phyloP scores from a whole-genome alignment of 2,113 vertebrate species.

The Nematolebias whitei region DNA sequence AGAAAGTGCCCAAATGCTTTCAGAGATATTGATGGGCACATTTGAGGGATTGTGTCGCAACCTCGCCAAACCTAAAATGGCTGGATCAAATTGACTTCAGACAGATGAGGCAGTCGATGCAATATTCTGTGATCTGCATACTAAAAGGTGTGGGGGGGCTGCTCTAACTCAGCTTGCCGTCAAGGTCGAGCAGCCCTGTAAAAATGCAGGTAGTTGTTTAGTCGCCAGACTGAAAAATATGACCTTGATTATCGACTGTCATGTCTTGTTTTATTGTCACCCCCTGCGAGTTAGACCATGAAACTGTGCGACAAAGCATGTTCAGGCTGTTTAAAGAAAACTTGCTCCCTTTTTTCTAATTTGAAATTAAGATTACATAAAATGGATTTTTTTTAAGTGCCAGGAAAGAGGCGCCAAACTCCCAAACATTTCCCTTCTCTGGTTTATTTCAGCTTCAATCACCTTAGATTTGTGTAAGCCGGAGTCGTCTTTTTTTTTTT shows the following conservation, averaged over 20 bases:
- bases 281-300: constrained; percentile 47
- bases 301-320: constrained; percentile 38
- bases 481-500: constrained; percentile 44
- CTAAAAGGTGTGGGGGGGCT: constrained; percentile 67
- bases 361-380: constrained; percentile 8
- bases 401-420: constrained; percentile 18
- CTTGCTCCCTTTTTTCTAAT: background rate
- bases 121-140: constrained; percentile 81
- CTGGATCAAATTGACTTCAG: constrained; percentile 81
- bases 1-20: constrained; percentile 76
- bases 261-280: constrained; percentile 73
- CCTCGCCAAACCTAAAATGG: constrained; percentile 79
- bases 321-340: constrained; percentile 21
- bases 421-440: constrained; percentile 18
- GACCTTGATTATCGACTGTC: constrained; percentile 80
- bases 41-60: constrained; percentile 78
- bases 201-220: constrained; percentile 78
- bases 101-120: constrained; percentile 78
- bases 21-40: constrained; percentile 77
- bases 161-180: constrained; percentile 65
- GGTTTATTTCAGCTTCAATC: constrained; percentile 56
- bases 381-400: constrained; percentile 11
- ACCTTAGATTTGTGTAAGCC: constrained; percentile 53
- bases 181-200: constrained; percentile 76
- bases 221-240: constrained; percentile 77